phyloP scores from a whole-genome alignment of 2,888 invertebrate genomes.

The Pseudolycoriella hygida region DNA sequence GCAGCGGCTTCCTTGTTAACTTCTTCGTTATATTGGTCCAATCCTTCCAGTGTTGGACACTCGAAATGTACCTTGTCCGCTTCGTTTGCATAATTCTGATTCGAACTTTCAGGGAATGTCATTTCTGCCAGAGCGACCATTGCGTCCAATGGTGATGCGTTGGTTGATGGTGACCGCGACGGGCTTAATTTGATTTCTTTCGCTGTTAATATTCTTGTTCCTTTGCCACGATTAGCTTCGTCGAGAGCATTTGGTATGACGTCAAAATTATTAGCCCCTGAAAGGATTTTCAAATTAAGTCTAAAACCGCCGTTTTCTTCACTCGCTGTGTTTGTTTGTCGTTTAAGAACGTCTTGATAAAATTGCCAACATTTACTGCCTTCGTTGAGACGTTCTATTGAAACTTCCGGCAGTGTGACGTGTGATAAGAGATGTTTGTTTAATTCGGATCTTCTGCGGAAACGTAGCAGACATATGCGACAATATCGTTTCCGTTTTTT shows the following conservation, averaged over 20 bases:
- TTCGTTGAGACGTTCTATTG: constrained; percentile 12
- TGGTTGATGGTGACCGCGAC: constrained; percentile 6
- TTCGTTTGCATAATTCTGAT: neutral
- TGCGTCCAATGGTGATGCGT: constrained; percentile 8
- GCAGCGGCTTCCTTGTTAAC: constrained; percentile 13
- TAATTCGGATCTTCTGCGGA: constrained; percentile 13
- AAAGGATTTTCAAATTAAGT: constrained; percentile 14
- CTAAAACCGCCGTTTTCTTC: constrained; percentile 11
- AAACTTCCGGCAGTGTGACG: constrained; percentile 13
- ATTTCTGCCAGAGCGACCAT: constrained; percentile 11
- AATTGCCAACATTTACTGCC: constrained; percentile 10
- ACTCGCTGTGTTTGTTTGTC: neutral
- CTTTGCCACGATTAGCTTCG: neutral
- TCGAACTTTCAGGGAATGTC: constrained; percentile 1
- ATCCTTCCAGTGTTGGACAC: constrained; percentile 15
- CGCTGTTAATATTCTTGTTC: constrained; percentile 11
- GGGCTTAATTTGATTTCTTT: constrained; percentile 13
- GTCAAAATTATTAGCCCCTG: constrained; percentile 14
- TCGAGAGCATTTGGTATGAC: constrained; percentile 6
- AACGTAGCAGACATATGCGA: constrained; percentile 13
- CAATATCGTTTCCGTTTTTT: constrained; percentile 13
- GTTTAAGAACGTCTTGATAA: constrained; percentile 8
- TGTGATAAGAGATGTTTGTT: constrained; percentile 13
- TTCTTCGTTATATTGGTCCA: constrained; percentile 14
- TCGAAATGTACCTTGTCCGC: constrained; percentile 14